Conservation (phyloP, 2,797 vertebrate genomes). For the Gymnoscopelus braueri region DNA sequence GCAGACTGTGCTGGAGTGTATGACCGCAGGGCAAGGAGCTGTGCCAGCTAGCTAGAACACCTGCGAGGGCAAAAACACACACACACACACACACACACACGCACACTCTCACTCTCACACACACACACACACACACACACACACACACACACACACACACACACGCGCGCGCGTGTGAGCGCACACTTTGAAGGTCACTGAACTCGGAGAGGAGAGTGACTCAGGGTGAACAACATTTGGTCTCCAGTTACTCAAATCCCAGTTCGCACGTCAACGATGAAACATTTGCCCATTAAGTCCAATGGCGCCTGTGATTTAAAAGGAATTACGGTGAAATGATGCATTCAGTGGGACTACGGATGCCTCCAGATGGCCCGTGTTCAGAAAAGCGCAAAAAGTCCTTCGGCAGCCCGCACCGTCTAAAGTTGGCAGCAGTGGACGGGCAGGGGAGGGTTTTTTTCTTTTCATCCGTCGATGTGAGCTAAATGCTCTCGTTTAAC, state of each 20-base stretch:
- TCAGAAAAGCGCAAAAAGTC: conserved; percentile 69
- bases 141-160: too few species aligned
- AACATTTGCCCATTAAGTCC: conserved; percentile 83
- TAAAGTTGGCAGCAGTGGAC: conserved; percentile 45
- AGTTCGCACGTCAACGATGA: conserved; percentile 71
- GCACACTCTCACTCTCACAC: too few species aligned
- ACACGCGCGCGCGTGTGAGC: too few species aligned
- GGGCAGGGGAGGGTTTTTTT: conserved; percentile 40
- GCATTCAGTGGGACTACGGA: conserved; percentile 73
- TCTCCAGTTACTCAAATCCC: conserved; percentile 77
- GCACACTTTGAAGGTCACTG: conserved; percentile 81
- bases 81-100: too few species aligned
- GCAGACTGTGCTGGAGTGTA: conserved; percentile 26
- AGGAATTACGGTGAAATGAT: conserved; percentile 81
- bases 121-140: too few species aligned
- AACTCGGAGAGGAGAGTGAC: conserved; percentile 73
- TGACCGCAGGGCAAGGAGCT: conserved; percentile 51
- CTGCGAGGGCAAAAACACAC: conserved; percentile 55
- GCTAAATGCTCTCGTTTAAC: conserved; percentile 59
- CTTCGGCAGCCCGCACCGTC: conserved; percentile 51
- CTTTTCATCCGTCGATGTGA: conserved; percentile 52
- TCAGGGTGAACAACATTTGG: conserved; percentile 74
- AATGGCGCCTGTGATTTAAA: conserved; percentile 83
- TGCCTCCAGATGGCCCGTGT: conserved; percentile 81
- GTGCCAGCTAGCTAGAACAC: conserved; percentile 67